A percentile compares a stretch with the other conserved stretches of the same genome.
These are phyloP conservation scores for Poicephalus gulielmi DNA, from an alignment of 2,113 vertebrate species.

Conservation along the genomic window DNA sequence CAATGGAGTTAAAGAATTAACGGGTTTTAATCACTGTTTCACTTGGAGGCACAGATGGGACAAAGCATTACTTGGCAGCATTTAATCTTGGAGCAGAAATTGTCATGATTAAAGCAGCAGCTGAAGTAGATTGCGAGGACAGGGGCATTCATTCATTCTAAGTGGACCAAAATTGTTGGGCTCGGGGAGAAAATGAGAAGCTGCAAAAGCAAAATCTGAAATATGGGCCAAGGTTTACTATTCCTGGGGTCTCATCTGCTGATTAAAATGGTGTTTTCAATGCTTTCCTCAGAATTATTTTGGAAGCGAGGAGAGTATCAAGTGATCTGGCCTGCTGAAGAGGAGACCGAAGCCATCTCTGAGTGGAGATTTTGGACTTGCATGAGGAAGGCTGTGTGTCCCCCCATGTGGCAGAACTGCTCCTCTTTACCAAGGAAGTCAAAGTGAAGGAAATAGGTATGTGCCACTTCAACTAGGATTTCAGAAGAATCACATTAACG, in stretches of 20 bases:
- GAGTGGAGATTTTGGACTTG: background rate
- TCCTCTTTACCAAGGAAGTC: constrained; percentile 16
- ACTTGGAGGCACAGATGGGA: constrained; percentile 53
- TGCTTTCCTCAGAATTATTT: constrained; percentile 54
- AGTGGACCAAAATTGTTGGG: constrained; percentile 1
- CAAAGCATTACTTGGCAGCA: constrained; percentile 46
- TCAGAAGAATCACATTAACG: background rate
- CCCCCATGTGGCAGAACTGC: constrained; percentile 36
- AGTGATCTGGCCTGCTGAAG: constrained; percentile 49
- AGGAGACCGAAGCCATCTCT: constrained; percentile 28
- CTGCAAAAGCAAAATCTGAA: background rate
- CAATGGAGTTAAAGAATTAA: constrained; percentile 66
- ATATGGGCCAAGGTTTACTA: background rate
- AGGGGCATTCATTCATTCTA: background rate
- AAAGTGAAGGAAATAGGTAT: constrained; percentile 59
- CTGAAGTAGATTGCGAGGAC: constrained; percentile 48
- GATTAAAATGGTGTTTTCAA: constrained; percentile 42
- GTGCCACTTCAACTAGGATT: background rate
- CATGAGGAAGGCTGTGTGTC: background rate
- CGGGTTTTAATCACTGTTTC: constrained; percentile 56
- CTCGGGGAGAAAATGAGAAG: background rate
- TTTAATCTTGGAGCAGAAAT: constrained; percentile 52
- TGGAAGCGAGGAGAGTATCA: constrained; percentile 36
- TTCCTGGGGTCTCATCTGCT: background rate
- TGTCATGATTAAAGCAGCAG: constrained; percentile 53